Conservation (phyloP, 35 echinoderm and acorn worm genomes). For the Acanthaster planci region DNA sequence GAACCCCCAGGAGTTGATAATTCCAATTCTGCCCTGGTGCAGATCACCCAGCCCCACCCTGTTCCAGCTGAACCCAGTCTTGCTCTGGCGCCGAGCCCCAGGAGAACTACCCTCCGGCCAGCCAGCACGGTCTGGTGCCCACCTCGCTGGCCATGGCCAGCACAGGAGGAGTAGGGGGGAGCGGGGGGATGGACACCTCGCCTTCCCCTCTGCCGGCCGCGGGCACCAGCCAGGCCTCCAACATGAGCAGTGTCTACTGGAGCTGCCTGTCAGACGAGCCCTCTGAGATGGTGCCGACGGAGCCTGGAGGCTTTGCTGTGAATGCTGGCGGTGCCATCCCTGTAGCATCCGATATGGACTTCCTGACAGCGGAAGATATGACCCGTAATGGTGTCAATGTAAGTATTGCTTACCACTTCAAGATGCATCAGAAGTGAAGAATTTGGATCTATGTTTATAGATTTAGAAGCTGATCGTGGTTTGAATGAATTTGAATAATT, state of each 20-base stretch:
- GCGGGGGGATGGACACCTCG: too few species aligned
- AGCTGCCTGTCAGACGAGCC: not conserved
- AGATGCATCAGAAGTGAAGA: too few species aligned
- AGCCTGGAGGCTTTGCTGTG: not conserved
- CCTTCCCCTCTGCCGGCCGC: not conserved
- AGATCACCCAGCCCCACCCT: too few species aligned
- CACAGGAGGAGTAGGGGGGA: too few species aligned
- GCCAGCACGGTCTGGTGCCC: not conserved
- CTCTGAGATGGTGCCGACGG: not conserved
- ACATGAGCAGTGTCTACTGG: not conserved
- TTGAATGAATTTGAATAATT: too few species aligned
- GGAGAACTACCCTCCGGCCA: too few species aligned
- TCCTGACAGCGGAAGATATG: constrained; percentile 4
- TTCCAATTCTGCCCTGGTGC: too few species aligned
- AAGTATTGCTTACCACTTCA: constrained; percentile 10
- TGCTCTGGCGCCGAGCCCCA: too few species aligned
- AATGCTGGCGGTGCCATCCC: not conserved
- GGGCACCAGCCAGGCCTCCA: not conserved
- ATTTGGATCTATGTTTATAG: too few species aligned
- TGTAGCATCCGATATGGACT: constrained; percentile 28
- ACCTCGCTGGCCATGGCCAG: not conserved
- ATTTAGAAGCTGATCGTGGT: too few species aligned
- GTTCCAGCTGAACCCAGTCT: too few species aligned
- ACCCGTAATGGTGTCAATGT: constrained; percentile 20
- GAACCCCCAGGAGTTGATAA: too few species aligned